Evolutionary conservation across 1,140 invertebrate species (phyloP), one percentile per base, ranked within the genome.

Genomic region (Drosophila mauritiana): DNA sequence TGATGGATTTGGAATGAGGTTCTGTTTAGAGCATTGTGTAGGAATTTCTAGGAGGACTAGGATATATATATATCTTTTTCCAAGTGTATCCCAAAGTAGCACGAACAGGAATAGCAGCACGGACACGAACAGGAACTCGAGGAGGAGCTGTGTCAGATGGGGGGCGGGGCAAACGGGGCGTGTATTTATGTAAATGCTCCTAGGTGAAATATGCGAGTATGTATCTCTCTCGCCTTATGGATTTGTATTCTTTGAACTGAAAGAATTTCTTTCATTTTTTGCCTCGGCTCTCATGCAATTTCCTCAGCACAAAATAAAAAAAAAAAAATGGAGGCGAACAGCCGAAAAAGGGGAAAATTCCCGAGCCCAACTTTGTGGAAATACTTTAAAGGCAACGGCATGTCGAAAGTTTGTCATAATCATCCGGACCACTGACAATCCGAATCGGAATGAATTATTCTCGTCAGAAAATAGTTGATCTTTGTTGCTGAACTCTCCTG

Each of bases 251-350:
- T 70, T 70, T 75, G 72, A 54, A 75, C 70, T 52, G 42, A 57
- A 65, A 65, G 73, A 77, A 77, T 77, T 77, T 77, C 73, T 77
- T 76, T 77, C 51, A 77, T 77, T 69, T 76, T 77, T 68, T 40
- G 59, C 59, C 43, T 48, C 37, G 6, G 62, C 54, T 54, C 39
- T 54, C 53, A 43, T 65, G 73, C 48, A 57, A 75, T 69, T 70
- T 70, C 67, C 67, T 48, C 36, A 48, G n/a, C 42, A 39, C 34
- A 22, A 73, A 63, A n/a, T n/a, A n/a, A n/a, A 54, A 63, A 63
- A 62, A 63, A 70, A 39, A 17, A 17, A 17, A 17, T 17, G 17
- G 31, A 49, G 36, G 46, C 58, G 20, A 46, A 22, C 10, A 39
- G 36, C 25, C 51, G 13, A 70, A 70, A 70, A 64, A 48, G 8